These are phyloP conservation scores for Pachyrhynchus sulphureomaculatus DNA, from an alignment of 1,140 invertebrate species.

Conservation along the genomic window DNA sequence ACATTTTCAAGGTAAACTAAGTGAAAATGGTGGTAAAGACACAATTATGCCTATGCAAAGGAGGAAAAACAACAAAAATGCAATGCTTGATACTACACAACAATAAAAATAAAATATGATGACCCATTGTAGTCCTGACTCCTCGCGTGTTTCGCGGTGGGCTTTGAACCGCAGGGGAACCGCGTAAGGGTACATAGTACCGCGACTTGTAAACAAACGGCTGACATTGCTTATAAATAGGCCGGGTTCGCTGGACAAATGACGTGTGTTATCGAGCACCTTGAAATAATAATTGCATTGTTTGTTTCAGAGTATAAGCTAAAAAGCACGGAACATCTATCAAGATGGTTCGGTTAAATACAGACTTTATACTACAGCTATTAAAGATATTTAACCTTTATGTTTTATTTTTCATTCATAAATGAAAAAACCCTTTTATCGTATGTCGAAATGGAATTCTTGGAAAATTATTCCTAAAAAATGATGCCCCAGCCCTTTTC, in stretches of 20 bases:
- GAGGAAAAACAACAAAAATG: background rate
- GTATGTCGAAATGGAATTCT: too few species aligned
- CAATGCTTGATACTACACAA: background rate
- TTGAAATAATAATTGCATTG: background rate
- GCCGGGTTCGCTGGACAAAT: slow-evolving; percentile 16
- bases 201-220: slow-evolving; percentile 35
- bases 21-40: too few species aligned
- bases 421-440: too few species aligned
- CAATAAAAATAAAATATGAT: slow-evolving; percentile 23
- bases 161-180: slow-evolving; percentile 32
- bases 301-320: too few species aligned
- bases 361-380: too few species aligned
- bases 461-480: too few species aligned
- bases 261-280: slow-evolving; percentile 18
- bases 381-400: too few species aligned
- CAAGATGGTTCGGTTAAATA: too few species aligned
- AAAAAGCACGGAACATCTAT: too few species aligned
- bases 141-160: slow-evolving; percentile 35
- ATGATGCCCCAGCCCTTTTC: too few species aligned
- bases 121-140: slow-evolving; percentile 26
- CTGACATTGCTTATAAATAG: slow-evolving; percentile 31
- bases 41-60: background rate
- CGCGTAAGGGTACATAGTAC: slow-evolving; percentile 26
- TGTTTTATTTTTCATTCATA: too few species aligned
- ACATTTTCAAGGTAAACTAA: too few species aligned